Evolutionary conservation across 35 echinoderm and acorn worm species (phyloP), one percentile per base, ranked within the genome.

Genomic region (Patiria miniata): DNA sequence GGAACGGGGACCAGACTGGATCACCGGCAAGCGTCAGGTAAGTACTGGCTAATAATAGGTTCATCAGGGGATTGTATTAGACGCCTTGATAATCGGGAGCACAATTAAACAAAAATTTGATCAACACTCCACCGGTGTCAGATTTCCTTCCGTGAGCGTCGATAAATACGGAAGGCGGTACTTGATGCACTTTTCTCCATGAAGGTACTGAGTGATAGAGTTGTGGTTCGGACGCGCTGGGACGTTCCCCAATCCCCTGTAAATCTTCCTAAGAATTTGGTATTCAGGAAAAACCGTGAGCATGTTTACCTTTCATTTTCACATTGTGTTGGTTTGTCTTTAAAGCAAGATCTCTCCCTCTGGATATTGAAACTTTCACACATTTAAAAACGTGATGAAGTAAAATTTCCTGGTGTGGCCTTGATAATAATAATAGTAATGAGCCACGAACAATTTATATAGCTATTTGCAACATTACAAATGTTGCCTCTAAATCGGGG

Each of bases 301-400:
- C 65, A 2, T 73, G 65, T 73, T 73, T 26, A 73, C 34, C 30
- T 73, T 73, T 73, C 65, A 73, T 73, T 73, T 73, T 73, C 65
- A 6, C 23, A 9, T 8, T 2, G 58, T 61, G 58, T 61, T 61
- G 7, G 8, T 61, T 61, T 61, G 58, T 61, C 1, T 73, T 73
- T 22, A n/a, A 69, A 28, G 34, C 65, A 36, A 28, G 14, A 36
- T 7, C 21, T 21, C 0, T 15, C 14, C 29, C 65, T 30, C 65
- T 30, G 65, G 26, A 14, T 73, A 73, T 34, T 9, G 65, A 32
- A 73, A 34, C 2, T 73, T 73, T 6, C 14, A 32, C 34, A 0
- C 1, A 73, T 14, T 14, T n/a, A 14, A 2, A 5, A 73, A 28
- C 21, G 9, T 26, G 21, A 36, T 26, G 19, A 9, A 32, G 23